These are phyloP conservation scores for Oreamnos americanus DNA, from an alignment of 2,113 vertebrate species.

Conservation along the genomic window DNA sequence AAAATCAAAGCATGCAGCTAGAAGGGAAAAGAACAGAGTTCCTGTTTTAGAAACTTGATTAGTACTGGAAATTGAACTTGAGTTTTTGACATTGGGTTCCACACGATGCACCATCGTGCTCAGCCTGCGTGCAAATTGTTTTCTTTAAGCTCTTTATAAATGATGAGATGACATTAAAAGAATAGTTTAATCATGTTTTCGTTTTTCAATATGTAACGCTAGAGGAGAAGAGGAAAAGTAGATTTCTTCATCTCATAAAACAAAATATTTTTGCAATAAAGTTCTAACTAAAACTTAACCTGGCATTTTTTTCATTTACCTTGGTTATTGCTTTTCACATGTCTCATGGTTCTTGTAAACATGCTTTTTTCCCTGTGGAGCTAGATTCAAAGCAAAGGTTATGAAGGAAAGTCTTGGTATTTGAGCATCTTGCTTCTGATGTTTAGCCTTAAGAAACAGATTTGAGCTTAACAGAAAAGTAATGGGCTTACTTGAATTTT, in stretches of 20 bases:
- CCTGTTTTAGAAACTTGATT: neutral
- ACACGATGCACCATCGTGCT: neutral
- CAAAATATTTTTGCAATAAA: constrained; percentile 66
- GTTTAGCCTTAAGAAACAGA: constrained; percentile 65
- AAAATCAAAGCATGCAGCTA: neutral
- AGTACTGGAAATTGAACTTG: neutral
- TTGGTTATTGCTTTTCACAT: constrained; percentile 74
- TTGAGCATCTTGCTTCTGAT: constrained; percentile 45
- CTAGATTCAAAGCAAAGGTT: constrained; percentile 56
- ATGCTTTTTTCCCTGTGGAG: constrained; percentile 74
- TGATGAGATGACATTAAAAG: constrained; percentile 71
- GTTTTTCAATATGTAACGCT: constrained; percentile 57
- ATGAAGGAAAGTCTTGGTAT: constrained; percentile 60
- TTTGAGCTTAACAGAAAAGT: constrained; percentile 59
- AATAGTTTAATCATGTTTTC: constrained; percentile 69
- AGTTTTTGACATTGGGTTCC: neutral
- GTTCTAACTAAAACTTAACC: constrained; percentile 75
- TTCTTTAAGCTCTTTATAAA: constrained; percentile 63
- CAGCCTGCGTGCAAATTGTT: constrained; percentile 50
- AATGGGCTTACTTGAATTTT: constrained; percentile 54
- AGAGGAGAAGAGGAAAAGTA: constrained; percentile 59
- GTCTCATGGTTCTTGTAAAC: constrained; percentile 73
- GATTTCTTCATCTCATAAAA: constrained; percentile 71
- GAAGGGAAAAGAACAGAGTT: neutral
- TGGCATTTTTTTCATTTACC: constrained; percentile 68